phyloP scores from a whole-genome alignment of 1,140 invertebrate species.

The Euura lappo region DNA sequence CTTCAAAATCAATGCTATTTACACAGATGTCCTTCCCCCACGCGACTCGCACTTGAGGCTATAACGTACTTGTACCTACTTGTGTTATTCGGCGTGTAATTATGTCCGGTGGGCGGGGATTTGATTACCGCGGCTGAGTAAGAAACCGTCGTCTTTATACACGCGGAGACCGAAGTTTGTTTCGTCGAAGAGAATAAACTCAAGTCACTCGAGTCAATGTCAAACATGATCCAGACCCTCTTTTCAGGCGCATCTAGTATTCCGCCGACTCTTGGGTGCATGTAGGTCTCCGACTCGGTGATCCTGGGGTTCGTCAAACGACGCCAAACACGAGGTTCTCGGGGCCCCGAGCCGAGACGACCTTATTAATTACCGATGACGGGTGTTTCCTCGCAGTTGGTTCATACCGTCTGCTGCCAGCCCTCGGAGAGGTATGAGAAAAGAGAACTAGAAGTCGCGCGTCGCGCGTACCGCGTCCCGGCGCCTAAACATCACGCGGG shows the following conservation, averaged over 20 bases:
- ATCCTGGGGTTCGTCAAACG: constrained; percentile 13
- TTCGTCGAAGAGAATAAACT: too few species aligned
- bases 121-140: too few species aligned
- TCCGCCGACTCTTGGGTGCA: too few species aligned
- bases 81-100: too few species aligned
- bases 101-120: too few species aligned
- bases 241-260: too few species aligned
- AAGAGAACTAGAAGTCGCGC: constrained; percentile 8
- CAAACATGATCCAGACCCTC: too few species aligned
- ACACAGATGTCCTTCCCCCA: constrained; percentile 15
- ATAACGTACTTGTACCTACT: too few species aligned
- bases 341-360: neutral
- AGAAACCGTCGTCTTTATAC: too few species aligned
- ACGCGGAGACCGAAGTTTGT: too few species aligned
- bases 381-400: constrained; percentile 25
- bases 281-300: too few species aligned
- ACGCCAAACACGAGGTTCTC: constrained; percentile 7
- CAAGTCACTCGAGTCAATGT: too few species aligned
- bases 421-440: neutral
- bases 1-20: constrained; percentile 27
- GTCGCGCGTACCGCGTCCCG: constrained; percentile 8
- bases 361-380: constrained; percentile 28
- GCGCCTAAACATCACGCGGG: constrained; percentile 17
- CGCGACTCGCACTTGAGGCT: constrained; percentile 11
- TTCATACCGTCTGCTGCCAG: neutral